Conservation (phyloP, 2,113 vertebrate genomes). For the Triplophysa rosa region DNA sequence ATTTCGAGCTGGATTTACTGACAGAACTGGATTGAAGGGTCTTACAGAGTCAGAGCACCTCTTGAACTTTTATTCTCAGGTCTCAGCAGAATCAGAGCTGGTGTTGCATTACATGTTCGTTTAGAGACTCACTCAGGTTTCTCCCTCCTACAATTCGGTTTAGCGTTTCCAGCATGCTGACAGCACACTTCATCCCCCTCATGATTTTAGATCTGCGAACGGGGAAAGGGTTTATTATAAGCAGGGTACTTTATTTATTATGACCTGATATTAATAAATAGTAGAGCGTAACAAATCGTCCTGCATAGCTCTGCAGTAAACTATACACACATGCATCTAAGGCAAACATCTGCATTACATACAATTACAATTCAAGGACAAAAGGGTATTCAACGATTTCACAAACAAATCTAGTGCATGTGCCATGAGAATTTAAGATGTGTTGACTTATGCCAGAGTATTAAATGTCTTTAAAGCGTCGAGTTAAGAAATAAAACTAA, state of each 20-base stretch:
- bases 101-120: slow-evolving; percentile 66
- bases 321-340: neutral
- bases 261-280: neutral
- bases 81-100: slow-evolving; percentile 68
- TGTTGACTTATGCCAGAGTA: neutral
- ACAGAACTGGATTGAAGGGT: slow-evolving; percentile 14
- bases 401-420: neutral
- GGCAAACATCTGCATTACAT: neutral
- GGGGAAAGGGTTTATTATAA: slow-evolving; percentile 20
- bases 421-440: neutral
- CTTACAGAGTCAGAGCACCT: neutral
- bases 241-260: neutral
- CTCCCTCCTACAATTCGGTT: slow-evolving; percentile 49
- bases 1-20: neutral
- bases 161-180: slow-evolving; percentile 61
- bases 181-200: slow-evolving; percentile 47
- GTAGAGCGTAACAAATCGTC: neutral
- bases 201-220: slow-evolving; percentile 17
- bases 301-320: neutral
- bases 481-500: neutral
- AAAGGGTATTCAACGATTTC: neutral
- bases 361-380: neutral
- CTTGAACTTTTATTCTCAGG: slow-evolving; percentile 50
- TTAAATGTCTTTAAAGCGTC: neutral
- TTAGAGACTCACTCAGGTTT: slow-evolving; percentile 51